These are phyloP conservation scores for Leptinotarsa peninsularis DNA, from an alignment of 2,888 invertebrate genomes.

Conservation along the genomic window DNA sequence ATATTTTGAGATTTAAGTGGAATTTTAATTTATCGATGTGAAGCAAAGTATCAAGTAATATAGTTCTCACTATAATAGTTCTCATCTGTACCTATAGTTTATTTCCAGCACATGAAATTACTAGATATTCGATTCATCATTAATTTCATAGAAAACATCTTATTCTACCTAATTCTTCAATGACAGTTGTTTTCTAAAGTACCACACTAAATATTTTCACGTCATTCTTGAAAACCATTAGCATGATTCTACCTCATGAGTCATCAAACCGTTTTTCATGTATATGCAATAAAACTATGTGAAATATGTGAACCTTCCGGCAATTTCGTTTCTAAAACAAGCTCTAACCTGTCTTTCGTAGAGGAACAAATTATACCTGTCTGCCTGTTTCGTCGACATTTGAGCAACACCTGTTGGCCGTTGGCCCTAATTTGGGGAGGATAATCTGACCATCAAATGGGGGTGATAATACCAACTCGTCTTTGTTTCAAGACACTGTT, in stretches of 20 bases:
- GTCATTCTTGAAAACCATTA: neutral
- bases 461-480: neutral
- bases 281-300: constrained; percentile 2
- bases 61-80: no score
- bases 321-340: neutral
- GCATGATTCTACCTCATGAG: neutral
- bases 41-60: no score
- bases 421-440: constrained; percentile 7
- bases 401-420: constrained; percentile 24
- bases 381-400: constrained; percentile 19
- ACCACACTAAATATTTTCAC: neutral
- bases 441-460: neutral
- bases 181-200: no score
- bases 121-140: no score
- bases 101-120: no score
- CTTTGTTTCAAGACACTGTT: neutral
- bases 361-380: constrained; percentile 16
- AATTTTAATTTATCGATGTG: no score
- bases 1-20: no score
- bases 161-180: no score
- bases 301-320: constrained; percentile 8
- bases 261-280: constrained; percentile 7
- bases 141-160: no score
- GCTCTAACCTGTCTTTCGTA: constrained; percentile 1
- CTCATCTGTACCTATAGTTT: no score